A percentile compares a stretch with the other conserved stretches of the same genome.
These are phyloP conservation scores for Leucoraja erinaceus DNA, from an alignment of 2,113 vertebrate genomes.

Conservation along the genomic window DNA sequence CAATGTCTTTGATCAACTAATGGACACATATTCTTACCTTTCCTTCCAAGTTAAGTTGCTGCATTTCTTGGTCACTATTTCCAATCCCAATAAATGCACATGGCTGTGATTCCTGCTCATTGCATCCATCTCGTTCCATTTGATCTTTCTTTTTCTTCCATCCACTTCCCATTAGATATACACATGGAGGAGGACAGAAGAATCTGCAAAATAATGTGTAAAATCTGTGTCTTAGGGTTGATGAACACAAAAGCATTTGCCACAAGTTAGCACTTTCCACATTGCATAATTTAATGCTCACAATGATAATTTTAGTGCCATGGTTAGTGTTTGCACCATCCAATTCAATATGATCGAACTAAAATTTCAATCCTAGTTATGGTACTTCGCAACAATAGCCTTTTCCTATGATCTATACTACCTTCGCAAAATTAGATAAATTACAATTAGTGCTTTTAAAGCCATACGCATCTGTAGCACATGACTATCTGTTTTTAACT, in stretches of 20 bases:
- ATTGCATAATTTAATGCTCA: neutral
- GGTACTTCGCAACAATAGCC: neutral
- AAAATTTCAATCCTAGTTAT: neutral
- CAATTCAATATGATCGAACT: neutral
- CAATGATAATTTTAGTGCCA: neutral
- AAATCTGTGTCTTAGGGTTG: neutral
- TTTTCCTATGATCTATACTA: neutral
- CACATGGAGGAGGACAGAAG: slow-evolving; percentile 95
- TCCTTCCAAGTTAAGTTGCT: slow-evolving; percentile 96
- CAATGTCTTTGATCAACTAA: neutral
- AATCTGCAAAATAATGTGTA: slow-evolving; percentile 63
- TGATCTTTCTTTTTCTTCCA: slow-evolving; percentile 99
- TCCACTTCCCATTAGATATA: slow-evolving; percentile 97
- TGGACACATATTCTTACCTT: slow-evolving; percentile 64
- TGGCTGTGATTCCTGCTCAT: slow-evolving; percentile 94
- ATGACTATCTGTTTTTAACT: neutral
- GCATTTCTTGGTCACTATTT: slow-evolving; percentile 98
- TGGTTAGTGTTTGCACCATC: no score
- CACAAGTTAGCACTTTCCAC: neutral
- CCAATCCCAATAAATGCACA: slow-evolving; percentile 98
- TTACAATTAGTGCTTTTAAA: neutral
- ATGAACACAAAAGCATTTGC: neutral
- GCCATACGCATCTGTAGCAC: neutral
- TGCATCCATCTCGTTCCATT: slow-evolving; percentile 95
- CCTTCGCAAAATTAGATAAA: neutral